phyloP scores from a whole-genome alignment of 2,797 vertebrate genomes.

The Sphaeramia orbicularis region DNA sequence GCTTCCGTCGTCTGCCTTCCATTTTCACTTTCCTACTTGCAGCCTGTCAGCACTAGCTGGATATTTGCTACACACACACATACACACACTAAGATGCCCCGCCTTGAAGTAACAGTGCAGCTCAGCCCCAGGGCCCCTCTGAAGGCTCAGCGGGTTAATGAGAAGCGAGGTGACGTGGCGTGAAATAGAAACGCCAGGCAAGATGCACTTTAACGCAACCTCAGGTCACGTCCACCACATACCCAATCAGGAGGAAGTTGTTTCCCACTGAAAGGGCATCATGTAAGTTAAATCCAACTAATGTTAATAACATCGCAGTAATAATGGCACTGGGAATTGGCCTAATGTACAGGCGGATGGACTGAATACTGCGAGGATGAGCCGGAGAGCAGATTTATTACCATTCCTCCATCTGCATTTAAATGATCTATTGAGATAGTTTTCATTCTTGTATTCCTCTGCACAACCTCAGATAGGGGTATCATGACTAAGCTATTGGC shows the following conservation, averaged over 20 bases:
- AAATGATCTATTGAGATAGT: slow-evolving; percentile 38
- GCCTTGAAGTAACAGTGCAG: slow-evolving; percentile 35
- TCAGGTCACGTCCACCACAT: slow-evolving; percentile 45
- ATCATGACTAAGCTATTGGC: slow-evolving; percentile 54
- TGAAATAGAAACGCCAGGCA: slow-evolving; percentile 73
- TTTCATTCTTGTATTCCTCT: slow-evolving; percentile 38
- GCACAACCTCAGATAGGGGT: slow-evolving; percentile 33
- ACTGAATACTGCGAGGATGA: slow-evolving; percentile 19
- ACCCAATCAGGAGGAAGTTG: slow-evolving; percentile 46
- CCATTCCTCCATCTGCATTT: slow-evolving; percentile 45
- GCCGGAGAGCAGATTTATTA: slow-evolving; percentile 29
- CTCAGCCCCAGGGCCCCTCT: slow-evolving; percentile 33
- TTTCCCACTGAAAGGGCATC: slow-evolving; percentile 46
- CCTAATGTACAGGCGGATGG: slow-evolving; percentile 40
- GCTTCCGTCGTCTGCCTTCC: slow-evolving; percentile 10
- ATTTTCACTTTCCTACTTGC: slow-evolving; percentile 34
- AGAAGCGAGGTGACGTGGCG: slow-evolving; percentile 71
- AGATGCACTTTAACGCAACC: slow-evolving; percentile 52
- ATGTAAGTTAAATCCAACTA: slow-evolving; percentile 56
- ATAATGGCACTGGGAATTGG: slow-evolving; percentile 27
- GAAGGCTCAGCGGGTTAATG: slow-evolving; percentile 70
- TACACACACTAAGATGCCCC: background rate
- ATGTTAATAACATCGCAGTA: slow-evolving; percentile 51
- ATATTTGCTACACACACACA: no score
- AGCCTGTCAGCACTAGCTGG: slow-evolving; percentile 42